phyloP scores from a whole-genome alignment of 30 jellyfish, hydroid and myxozoan genomes.

The Aurelia aurita complex sp. Pacific region DNA sequence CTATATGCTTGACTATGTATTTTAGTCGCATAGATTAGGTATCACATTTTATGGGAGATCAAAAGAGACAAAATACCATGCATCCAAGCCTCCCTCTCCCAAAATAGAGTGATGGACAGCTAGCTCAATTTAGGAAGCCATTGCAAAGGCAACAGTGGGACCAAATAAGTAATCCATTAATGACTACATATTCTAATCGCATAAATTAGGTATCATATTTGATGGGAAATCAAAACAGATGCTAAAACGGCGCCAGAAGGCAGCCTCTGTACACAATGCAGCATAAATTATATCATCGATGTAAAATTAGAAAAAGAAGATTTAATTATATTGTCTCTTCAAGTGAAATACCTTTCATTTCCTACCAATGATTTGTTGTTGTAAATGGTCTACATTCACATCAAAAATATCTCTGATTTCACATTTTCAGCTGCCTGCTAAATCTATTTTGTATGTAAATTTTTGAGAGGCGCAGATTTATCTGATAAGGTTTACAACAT shows the following conservation, averaged over 20 bases:
- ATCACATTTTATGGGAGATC: too few relatives aligned
- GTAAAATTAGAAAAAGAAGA: slow-evolving; percentile 6
- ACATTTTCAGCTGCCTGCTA: slow-evolving; percentile 12
- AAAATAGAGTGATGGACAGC: too few relatives aligned
- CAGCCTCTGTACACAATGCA: neutral
- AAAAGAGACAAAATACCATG: too few relatives aligned
- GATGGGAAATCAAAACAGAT: neutral
- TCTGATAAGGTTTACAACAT: slow-evolving; percentile 7
- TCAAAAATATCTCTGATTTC: slow-evolving; percentile 18
- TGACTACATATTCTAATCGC: too few relatives aligned
- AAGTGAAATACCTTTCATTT: neutral
- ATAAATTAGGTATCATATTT: too few relatives aligned
- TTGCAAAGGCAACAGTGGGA: too few relatives aligned
- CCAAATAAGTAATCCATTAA: too few relatives aligned
- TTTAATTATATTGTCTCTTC: neutral
- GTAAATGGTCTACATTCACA: neutral
- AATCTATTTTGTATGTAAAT: slow-evolving; percentile 10
- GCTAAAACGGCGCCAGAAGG: slow-evolving; percentile 8
- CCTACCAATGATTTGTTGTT: slow-evolving; percentile 9
- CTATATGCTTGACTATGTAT: too few relatives aligned
- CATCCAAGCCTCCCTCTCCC: too few relatives aligned
- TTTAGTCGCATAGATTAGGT: too few relatives aligned
- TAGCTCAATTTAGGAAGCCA: too few relatives aligned
- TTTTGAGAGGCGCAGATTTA: slow-evolving; percentile 68
- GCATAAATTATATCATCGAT: neutral